These are phyloP conservation scores for Drosophila kurseongensis DNA, from an alignment of 1,140 invertebrate species.

Conservation along the genomic window DNA sequence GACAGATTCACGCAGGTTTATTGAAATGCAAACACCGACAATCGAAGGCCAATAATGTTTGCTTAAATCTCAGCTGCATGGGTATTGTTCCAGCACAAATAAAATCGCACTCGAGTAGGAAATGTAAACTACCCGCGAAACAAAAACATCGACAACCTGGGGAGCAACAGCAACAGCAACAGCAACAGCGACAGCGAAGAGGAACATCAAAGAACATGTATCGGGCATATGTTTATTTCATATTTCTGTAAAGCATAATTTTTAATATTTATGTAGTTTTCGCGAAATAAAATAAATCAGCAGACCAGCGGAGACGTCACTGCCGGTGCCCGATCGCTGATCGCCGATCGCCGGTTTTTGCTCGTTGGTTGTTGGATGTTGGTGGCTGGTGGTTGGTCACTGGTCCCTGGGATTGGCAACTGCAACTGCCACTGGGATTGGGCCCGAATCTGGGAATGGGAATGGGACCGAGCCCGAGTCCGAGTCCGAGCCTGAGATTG, in stretches of 20 bases:
- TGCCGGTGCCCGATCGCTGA: constrained; percentile 24
- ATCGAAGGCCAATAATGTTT: constrained; percentile 80
- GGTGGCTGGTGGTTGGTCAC: constrained; percentile 11
- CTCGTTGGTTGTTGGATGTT: neutral
- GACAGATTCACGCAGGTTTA: constrained; percentile 45
- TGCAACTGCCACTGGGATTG: constrained; percentile 35
- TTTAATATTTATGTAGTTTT: constrained; percentile 82
- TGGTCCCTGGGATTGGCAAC: constrained; percentile 17
- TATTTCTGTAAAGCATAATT: constrained; percentile 79
- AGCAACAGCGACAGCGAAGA: constrained; percentile 25
- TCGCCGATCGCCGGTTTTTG: neutral
- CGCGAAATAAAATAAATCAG: constrained; percentile 82
- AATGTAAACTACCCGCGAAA: constrained; percentile 74
- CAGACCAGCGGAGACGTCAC: constrained; percentile 68
- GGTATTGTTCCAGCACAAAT: constrained; percentile 66
- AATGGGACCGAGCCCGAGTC: constrained; percentile 7
- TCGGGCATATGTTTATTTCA: constrained; percentile 71
- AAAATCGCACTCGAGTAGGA: constrained; percentile 76
- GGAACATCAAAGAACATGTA: constrained; percentile 44
- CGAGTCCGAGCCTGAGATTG: constrained; percentile 11
- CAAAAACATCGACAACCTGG: constrained; percentile 44
- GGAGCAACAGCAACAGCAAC: constrained; percentile 39
- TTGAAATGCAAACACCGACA: constrained; percentile 64
- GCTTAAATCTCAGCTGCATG: constrained; percentile 68
- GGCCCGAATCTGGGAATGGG: constrained; percentile 47